Evolutionary conservation across 2,113 vertebrate genomes (phyloP).

Genomic region (Numida meleagris): DNA sequence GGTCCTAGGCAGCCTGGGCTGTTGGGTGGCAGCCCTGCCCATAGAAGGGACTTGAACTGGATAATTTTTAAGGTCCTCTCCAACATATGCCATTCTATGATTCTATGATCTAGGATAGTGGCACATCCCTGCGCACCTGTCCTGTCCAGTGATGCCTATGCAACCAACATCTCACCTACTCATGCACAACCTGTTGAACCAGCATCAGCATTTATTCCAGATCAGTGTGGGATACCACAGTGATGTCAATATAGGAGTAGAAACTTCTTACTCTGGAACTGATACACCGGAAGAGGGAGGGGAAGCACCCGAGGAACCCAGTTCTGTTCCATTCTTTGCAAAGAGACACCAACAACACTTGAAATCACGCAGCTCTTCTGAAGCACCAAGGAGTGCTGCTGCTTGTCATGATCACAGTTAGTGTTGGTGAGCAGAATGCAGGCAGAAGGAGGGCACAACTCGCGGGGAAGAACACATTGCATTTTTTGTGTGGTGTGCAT

Average conservation of each 20-base stretch:
- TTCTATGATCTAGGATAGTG: background rate
- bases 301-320: background rate
- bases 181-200: background rate
- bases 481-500: background rate
- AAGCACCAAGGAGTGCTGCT: background rate
- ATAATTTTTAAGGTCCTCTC: background rate
- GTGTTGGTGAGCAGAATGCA: background rate
- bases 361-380: background rate
- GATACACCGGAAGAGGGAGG: background rate
- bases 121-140: rapidly evolving
- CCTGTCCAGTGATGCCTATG: background rate
- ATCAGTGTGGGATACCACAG: background rate
- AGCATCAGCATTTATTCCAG: background rate
- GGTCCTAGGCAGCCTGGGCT: too few species aligned
- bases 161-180: background rate
- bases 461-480: slow-evolving; percentile 39
- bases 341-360: background rate
- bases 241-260: background rate
- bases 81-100: background rate
- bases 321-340: background rate
- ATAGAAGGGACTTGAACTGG: background rate
- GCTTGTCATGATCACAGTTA: background rate
- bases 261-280: background rate
- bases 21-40: too few species aligned
- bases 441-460: slow-evolving; percentile 39